Evolutionary conservation across 2,797 vertebrate genomes (phyloP), one percentile per base, ranked within the genome.

Genomic region (Molossus alvarezi): DNA sequence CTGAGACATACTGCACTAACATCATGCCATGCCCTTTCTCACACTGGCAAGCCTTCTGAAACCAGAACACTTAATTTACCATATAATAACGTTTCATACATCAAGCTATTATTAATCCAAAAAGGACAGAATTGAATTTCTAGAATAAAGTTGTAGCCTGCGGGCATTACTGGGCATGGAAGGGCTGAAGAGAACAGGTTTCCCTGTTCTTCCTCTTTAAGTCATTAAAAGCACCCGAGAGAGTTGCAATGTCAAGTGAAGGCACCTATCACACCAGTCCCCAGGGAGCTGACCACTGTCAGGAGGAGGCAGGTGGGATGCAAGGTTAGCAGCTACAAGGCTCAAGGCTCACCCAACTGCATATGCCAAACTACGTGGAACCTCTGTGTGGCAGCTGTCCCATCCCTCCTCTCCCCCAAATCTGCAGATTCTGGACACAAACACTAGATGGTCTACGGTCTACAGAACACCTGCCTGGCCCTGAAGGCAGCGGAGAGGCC

Each of bases 51-150:
- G 73, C 15, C 51, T 67, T 81, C 64, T 21, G 94, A 90, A 72
- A 67, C 58, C 88, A 45, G 41, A 21, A 75, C 72, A 83, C 29
- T 87, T 83, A 57, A 72, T 84, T 87, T 72, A 58, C 29, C 25
- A 60, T 27, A 21, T 2, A 89, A 80, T 48, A 72, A 94, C 9
- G 20, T 53, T 88, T 79, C 81, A 55, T 62, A 84, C 60, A 85
- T 20, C 57, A 64, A n/a, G 60, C 73, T 88, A 0, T 8, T 65
- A 77, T 48, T 88, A 80, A 88, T 41, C 76, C 71, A 57, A 84
- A 89, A 62, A 51, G 62, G 21, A 88, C 9, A 65, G 71, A 76
- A 94, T 57, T 83, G 92, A 91, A 93, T 90, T 95, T 95, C 91
- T 33, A 94, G 33, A 76, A 67, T 71, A 53, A 95, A 91, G 69